Evolutionary conservation across 2,888 invertebrate species (phyloP).

Genomic region (Anoncus sp.): DNA sequence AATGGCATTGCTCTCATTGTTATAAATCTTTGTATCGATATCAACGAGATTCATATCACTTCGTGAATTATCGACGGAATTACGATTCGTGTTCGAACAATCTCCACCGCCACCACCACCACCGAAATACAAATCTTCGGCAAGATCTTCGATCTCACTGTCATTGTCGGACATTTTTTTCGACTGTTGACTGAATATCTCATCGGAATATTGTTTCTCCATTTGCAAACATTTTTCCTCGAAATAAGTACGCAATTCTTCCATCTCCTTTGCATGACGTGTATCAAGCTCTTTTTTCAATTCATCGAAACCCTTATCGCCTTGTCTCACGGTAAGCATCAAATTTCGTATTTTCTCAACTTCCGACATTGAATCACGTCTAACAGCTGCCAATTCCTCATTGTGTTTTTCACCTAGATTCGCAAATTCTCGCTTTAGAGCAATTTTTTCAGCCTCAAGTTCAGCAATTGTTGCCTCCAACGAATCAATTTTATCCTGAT

Average conservation of each 20-base stretch:
- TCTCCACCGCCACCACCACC: constrained; percentile 73
- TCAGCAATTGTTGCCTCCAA: constrained; percentile 69
- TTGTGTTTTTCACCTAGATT: constrained; percentile 66
- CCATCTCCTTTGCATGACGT: constrained; percentile 91
- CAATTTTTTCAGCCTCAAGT: constrained; percentile 72
- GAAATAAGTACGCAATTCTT: constrained; percentile 91
- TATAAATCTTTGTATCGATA: constrained; percentile 45
- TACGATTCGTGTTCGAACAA: constrained; percentile 69
- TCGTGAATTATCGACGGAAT: constrained; percentile 64
- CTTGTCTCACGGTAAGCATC: constrained; percentile 85
- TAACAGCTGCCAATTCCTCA: constrained; percentile 72
- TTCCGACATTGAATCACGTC: constrained; percentile 76
- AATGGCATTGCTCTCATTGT: constrained; percentile 29
- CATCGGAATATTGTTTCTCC: constrained; percentile 91
- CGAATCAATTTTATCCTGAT: constrained; percentile 59
- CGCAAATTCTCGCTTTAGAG: constrained; percentile 69
- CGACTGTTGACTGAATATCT: constrained; percentile 88
- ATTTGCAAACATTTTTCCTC: constrained; percentile 92
- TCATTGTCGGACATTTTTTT: constrained; percentile 85
- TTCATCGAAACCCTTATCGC: constrained; percentile 85
- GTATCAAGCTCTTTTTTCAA: constrained; percentile 85
- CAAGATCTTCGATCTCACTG: constrained; percentile 82
- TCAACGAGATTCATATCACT: constrained; percentile 52
- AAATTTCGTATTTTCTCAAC: constrained; percentile 85
- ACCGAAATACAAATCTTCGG: constrained; percentile 81